Percentiles rank a stretch among this genome's conserved stretches.
These are phyloP conservation scores for Bembecia ichneumoniformis DNA, from an alignment of 2,888 invertebrate genomes.

Conservation along the genomic window DNA sequence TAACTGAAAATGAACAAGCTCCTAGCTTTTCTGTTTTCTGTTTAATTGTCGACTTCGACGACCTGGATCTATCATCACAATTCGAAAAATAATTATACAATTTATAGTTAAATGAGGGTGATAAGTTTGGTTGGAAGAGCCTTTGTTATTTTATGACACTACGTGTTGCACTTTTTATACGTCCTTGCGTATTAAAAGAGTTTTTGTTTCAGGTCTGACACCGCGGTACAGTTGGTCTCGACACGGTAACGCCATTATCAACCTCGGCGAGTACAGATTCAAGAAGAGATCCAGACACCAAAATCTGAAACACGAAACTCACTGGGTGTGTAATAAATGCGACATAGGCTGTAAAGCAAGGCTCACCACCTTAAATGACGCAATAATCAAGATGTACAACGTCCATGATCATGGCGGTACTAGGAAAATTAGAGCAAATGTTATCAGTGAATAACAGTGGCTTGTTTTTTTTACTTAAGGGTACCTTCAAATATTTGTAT, in stretches of 20 bases:
- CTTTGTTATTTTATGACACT: too few species aligned
- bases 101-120: too few species aligned
- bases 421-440: slow-evolving; percentile 16
- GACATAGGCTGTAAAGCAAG: slow-evolving; percentile 62
- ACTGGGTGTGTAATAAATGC: slow-evolving; percentile 62
- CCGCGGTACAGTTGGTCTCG: slow-evolving; percentile 60
- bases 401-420: slow-evolving; percentile 44
- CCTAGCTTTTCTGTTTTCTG: background rate
- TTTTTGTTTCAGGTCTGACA: slow-evolving; percentile 22
- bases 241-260: slow-evolving; percentile 57
- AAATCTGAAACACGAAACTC: slow-evolving; percentile 50
- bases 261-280: slow-evolving; percentile 56
- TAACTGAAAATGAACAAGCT: background rate
- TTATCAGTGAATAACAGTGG: too few species aligned
- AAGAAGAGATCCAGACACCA: slow-evolving; percentile 52
- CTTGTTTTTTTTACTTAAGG: too few species aligned
- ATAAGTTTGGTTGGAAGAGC: too few species aligned
- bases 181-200: background rate
- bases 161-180: background rate
- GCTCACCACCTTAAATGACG: slow-evolving; percentile 52
- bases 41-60: background rate
- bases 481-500: too few species aligned
- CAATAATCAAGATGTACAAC: slow-evolving; percentile 50
- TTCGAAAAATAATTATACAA: too few species aligned
- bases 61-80: too few species aligned